Evolutionary conservation across 2,797 vertebrate genomes (phyloP), one percentile per base, ranked within the genome.

Genomic region (Rhynchonycteris naso): DNA sequence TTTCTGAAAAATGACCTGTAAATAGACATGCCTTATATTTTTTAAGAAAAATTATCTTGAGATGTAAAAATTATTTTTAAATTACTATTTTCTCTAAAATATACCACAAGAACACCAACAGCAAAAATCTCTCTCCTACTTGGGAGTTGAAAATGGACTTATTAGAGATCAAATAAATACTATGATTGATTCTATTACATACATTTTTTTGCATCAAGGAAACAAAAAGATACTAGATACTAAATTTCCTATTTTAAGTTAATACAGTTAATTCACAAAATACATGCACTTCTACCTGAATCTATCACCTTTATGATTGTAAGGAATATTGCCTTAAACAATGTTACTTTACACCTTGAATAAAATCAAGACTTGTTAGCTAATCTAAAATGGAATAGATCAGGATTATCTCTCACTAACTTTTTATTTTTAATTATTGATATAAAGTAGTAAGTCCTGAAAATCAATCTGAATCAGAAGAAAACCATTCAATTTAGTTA

Each of bases 81-180:
- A 91, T 84, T 78, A 11, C 19, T 47, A 22, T 74, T 93, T 94
- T 56, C 69, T 84, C 28, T 86, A 90, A 96, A 81, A 68, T 56
- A 84, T 43, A 13, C 18, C 87, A 75, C 24, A 66, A 13, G 30
- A 86, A 43, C 22, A 83, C 13, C 50, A 26, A 95, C 21, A 66
- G 50, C 28, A 90, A 78, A 90, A 82, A 63, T 13, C 2, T 61
- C n/a, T 76, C 26, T 81, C 16, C 19, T 61, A 30, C 10, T 54
- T 72, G n/a, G 28, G 16, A 94, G 68, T 33, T 86, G 28, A 90
- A 92, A 82, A 50, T 26, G 47, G 83, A 56, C 26, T 88, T 94
- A 28, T 43, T 65, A 52, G 38, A 59, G 56, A 83, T 43, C 43
- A 91, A 89, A 89, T 81, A 71, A 85, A 86, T 82, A 35, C 24